Base-by-base conservation (phyloP, 2,888 invertebrate species). In the Linnaemya tessellans region DNA sequence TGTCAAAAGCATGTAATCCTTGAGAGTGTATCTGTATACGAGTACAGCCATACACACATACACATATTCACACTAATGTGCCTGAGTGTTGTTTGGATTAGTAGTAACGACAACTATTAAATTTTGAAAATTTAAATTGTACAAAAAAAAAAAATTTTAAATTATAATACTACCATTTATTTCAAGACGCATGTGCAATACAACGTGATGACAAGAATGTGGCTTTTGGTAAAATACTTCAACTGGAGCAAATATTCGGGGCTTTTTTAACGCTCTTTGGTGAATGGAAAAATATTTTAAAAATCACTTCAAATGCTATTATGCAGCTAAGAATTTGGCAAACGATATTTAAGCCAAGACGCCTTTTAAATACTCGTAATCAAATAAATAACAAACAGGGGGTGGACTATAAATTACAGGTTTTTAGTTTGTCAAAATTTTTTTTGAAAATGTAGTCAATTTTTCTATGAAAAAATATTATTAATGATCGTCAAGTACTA, bases 1-100 rank as follows among this genome's bases (percentile, higher is more conserved):
- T 84, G 70, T 86, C 81, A 79, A 81, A 82, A 75, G 80, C 84
- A 84, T 75, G 84, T 82, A 86, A 82, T 86, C 86, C 86, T 86
- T 86, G 86, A 84, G 84, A 64, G 79, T 79, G 84, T 84, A 30
- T 78, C 71, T 43, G 67, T 71, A 75, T 70, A 67, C 22, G 20
- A 9, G 43, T 35, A 60, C 30, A 56, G 43, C 30, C 35, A 46
- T 10, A 38, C 46, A 68, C 13, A 35, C 18, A 62, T 13, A 70
- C 13, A 8, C 13, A 54, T 1, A 51, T 20, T 15, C 46, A 46
- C 46, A 46, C 20, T 3, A 51, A 20, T 20, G 22, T 30, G 30
- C 8, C 15, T 15, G 35, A 18, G 22, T 2, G 41, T 43, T n/a
- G 41, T 41, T n/a, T 30, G 62, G 41, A 64, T 25, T 51, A n/a